Percentiles rank a stretch among this genome's conserved stretches.
These are phyloP conservation scores for Synaphobranchus kaupii DNA, from an alignment of 2,797 vertebrate species.

Conservation along the genomic window DNA sequence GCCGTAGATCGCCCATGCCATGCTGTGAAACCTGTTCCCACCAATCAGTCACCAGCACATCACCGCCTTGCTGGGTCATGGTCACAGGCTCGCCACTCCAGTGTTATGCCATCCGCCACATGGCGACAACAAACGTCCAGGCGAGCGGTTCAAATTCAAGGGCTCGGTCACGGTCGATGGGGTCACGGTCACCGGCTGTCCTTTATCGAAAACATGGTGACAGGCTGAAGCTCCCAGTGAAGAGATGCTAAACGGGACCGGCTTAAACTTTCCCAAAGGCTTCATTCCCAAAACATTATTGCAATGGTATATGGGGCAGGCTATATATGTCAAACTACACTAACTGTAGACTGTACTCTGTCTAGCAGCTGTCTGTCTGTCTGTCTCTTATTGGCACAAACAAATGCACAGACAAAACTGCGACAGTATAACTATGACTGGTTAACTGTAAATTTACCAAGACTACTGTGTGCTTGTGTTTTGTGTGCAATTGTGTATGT, in stretches of 20 bases:
- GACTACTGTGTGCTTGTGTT: not conserved
- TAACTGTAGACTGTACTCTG: not conserved
- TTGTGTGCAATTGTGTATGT: not conserved
- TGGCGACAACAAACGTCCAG: not conserved
- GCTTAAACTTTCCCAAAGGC: not conserved
- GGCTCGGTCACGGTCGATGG: not conserved
- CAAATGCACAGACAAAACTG: not conserved
- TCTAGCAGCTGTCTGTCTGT: not conserved
- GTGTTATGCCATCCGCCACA: not conserved
- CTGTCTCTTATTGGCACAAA: not conserved
- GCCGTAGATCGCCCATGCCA: not conserved
- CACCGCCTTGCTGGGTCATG: not conserved
- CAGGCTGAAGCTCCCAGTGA: not conserved
- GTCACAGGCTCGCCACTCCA: not conserved
- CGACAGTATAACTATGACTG: not conserved
- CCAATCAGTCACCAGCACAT: not conserved
- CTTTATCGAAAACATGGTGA: not conserved
- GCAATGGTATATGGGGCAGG: no score
- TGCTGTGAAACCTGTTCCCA: not conserved
- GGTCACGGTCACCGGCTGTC: not conserved
- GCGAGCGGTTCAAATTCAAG: not conserved
- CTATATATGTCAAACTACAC: no score
- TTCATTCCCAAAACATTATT: not conserved
- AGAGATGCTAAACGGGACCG: not conserved
- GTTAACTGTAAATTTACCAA: not conserved